phyloP scores from a whole-genome alignment of 2,797 vertebrate genomes.

The Scolopax bukidnonensis region DNA sequence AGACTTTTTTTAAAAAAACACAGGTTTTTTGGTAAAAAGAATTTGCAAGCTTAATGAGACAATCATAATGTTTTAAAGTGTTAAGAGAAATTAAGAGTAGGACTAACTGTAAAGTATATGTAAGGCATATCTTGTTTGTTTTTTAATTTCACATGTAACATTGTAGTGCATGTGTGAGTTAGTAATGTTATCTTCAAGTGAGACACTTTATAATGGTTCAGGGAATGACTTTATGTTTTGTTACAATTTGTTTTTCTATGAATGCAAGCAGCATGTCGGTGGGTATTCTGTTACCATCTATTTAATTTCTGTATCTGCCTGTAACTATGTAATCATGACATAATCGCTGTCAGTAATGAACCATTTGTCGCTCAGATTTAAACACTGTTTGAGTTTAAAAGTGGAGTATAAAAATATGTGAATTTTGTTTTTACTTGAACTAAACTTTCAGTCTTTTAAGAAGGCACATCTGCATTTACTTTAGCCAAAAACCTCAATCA shows the following conservation, averaged over 20 bases:
- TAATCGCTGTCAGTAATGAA: constrained; percentile 57
- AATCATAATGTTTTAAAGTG: constrained; percentile 69
- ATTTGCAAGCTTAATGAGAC: constrained; percentile 54
- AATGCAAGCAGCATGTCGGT: constrained; percentile 38
- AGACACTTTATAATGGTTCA: constrained; percentile 75
- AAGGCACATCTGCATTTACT: constrained; percentile 59
- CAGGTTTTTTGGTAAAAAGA: neutral
- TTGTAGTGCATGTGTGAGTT: constrained; percentile 65
- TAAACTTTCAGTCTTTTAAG: constrained; percentile 60
- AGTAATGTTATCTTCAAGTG: constrained; percentile 63
- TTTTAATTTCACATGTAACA: constrained; percentile 75
- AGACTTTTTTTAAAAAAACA: neutral
- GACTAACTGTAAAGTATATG: constrained; percentile 64
- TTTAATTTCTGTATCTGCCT: constrained; percentile 55
- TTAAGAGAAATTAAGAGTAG: constrained; percentile 56
- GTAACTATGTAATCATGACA: neutral
- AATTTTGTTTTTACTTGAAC: constrained; percentile 81
- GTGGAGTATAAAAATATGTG: constrained; percentile 71
- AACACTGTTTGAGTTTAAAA: constrained; percentile 76
- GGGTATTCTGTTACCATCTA: constrained; percentile 54
- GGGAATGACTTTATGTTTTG: constrained; percentile 68
- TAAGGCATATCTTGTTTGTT: constrained; percentile 67
- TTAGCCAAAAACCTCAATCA: constrained; percentile 60
- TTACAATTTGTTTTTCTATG: constrained; percentile 50
- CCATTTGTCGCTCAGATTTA: constrained; percentile 71